Evolutionary conservation across 2,113 vertebrate species (phyloP).

Genomic region (Boulengeromyrus knoepffleri): DNA sequence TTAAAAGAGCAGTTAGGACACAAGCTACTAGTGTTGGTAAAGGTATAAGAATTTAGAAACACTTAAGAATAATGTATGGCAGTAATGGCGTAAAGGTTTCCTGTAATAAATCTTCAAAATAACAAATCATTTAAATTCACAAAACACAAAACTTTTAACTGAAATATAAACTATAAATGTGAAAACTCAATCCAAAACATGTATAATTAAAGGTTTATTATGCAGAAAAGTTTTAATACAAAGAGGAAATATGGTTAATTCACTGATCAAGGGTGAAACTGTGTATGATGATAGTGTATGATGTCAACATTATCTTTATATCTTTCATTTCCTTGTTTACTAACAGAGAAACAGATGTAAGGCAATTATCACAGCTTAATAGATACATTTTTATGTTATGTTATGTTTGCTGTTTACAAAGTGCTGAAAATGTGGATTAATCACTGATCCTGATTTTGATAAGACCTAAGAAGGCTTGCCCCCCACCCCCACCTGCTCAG

Average conservation of each 20-base stretch:
- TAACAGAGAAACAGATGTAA: conserved; percentile 11
- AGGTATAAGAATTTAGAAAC: neutral
- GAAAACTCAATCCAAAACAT: neutral
- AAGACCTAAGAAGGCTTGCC: neutral
- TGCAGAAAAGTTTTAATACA: neutral
- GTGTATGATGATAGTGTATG: neutral
- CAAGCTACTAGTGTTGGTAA: neutral
- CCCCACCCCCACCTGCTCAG: neutral
- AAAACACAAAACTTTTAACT: neutral
- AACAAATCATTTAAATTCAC: neutral
- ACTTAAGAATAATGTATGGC: neutral
- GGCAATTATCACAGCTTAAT: neutral
- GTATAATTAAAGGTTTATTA: neutral
- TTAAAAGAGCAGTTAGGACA: neutral
- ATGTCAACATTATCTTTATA: conserved; percentile 8
- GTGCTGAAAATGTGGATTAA: conserved; percentile 21
- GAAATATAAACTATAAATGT: neutral
- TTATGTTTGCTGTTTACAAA: neutral
- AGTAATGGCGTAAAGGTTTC: neutral
- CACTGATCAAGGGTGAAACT: neutral
- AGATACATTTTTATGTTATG: neutral
- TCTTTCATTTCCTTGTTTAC: conserved; percentile 18
- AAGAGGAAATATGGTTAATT: neutral
- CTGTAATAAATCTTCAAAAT: neutral
- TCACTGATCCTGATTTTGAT: conserved; percentile 21